Evolutionary conservation across 2,113 vertebrate genomes (phyloP).

Genomic region (Spheniscus mendiculus): DNA sequence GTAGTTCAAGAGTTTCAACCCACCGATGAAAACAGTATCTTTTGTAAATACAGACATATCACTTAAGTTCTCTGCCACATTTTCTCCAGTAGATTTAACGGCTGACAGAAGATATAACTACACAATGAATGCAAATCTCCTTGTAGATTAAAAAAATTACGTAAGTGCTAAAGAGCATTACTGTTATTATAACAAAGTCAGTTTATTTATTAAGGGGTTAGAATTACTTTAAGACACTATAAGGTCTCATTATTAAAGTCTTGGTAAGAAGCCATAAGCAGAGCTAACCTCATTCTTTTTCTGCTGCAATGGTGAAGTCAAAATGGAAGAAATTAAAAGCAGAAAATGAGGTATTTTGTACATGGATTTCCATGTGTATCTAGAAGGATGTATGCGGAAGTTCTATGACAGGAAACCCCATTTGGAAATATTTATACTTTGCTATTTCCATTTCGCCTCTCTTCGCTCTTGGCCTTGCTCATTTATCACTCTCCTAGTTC

Average conservation of each 20-base stretch:
- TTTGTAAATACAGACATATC: neutral
- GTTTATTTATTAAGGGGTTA: neutral
- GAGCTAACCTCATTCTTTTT: neutral
- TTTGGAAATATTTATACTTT: neutral
- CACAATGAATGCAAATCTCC: neutral
- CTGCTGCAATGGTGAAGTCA: neutral
- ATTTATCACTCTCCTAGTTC: neutral
- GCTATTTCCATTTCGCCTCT: neutral
- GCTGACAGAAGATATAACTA: neutral
- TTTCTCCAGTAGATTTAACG: neutral
- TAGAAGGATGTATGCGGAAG: neutral
- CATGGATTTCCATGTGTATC: accelerated
- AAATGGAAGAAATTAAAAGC: neutral
- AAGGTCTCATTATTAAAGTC: neutral
- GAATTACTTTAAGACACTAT: neutral
- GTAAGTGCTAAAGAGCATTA: neutral
- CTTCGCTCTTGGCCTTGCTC: accelerated
- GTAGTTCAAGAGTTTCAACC: neutral
- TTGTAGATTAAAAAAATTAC: neutral
- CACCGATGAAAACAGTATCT: neutral
- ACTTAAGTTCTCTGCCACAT: neutral
- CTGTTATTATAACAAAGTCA: neutral
- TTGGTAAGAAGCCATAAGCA: neutral
- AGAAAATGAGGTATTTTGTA: neutral
- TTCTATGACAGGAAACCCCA: neutral